phyloP scores from a whole-genome alignment of 2,888 invertebrate genomes.

The Trachelus stipa region DNA sequence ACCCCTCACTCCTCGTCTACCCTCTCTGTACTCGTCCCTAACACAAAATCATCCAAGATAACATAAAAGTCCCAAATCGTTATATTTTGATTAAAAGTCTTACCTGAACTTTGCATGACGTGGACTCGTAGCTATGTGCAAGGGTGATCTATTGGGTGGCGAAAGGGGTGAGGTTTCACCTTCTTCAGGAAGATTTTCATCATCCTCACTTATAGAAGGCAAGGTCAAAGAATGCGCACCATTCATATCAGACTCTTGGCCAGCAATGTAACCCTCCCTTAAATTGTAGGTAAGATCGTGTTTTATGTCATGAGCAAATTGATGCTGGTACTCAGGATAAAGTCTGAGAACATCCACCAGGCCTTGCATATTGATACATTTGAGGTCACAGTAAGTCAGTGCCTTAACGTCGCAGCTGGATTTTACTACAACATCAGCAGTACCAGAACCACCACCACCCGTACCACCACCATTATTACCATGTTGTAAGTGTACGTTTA shows the following conservation, averaged over 20 bases:
- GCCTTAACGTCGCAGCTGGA: slow-evolving; percentile 96
- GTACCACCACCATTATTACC: slow-evolving; percentile 72
- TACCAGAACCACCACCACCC: slow-evolving; percentile 71
- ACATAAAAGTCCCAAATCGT: not conserved
- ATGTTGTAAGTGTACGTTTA: slow-evolving; percentile 81
- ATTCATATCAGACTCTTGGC: slow-evolving; percentile 79
- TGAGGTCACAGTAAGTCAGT: slow-evolving; percentile 94
- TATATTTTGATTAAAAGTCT: slow-evolving; percentile 21
- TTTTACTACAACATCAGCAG: slow-evolving; percentile 84
- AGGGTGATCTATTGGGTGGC: slow-evolving; percentile 74
- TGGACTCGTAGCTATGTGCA: slow-evolving; percentile 71
- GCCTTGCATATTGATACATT: slow-evolving; percentile 92
- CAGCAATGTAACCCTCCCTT: slow-evolving; percentile 83
- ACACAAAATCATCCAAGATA: not conserved
- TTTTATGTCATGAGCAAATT: slow-evolving; percentile 93
- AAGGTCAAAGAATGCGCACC: slow-evolving; percentile 85
- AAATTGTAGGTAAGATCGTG: slow-evolving; percentile 96
- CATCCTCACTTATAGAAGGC: slow-evolving; percentile 96
- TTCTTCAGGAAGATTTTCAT: slow-evolving; percentile 86
- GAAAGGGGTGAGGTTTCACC: slow-evolving; percentile 74
- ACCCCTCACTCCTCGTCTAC: slow-evolving; percentile 43
- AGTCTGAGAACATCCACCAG: slow-evolving; percentile 88
- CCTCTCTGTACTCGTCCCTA: slow-evolving; percentile 55
- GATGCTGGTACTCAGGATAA: slow-evolving; percentile 95
- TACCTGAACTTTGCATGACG: slow-evolving; percentile 76